A percentile compares a stretch with the other conserved stretches of the same genome.
phyloP scores from a whole-genome alignment of 2,888 invertebrate genomes.

The Himalopsyche anomala region DNA sequence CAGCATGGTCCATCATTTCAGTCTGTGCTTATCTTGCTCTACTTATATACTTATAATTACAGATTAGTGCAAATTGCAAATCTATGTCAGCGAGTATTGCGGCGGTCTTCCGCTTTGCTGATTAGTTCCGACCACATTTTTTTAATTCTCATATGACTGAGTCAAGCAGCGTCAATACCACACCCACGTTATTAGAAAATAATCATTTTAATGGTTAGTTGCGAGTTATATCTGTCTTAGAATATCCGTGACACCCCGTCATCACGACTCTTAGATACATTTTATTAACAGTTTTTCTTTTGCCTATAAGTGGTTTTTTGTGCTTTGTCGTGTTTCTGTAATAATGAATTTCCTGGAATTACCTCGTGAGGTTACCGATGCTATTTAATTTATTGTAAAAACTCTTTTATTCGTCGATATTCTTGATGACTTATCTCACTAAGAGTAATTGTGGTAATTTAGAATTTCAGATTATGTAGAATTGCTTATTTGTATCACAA shows the following conservation, averaged over 20 bases:
- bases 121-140: conserved; percentile 41
- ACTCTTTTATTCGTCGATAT: too few relatives aligned
- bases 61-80: conserved; percentile 10
- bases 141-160: not conserved
- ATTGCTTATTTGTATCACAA: too few relatives aligned
- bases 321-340: not conserved
- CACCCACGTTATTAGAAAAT: not conserved
- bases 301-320: not conserved
- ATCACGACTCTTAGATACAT: not conserved
- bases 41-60: not conserved
- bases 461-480: too few relatives aligned
- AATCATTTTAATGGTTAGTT: not conserved
- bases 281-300: not conserved
- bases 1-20: not conserved
- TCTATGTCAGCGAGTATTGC: not conserved
- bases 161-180: not conserved
- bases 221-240: not conserved
- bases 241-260: conserved; percentile 19
- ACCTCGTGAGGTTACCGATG: too few relatives aligned
- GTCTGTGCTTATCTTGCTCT: not conserved
- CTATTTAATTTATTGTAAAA: too few relatives aligned
- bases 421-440: too few relatives aligned
- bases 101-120: conserved; percentile 37
- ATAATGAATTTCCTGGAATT: too few relatives aligned
- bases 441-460: too few relatives aligned